A percentile compares a stretch with the other conserved stretches of the same genome.
Evolutionary conservation across 1,140 invertebrate genomes (phyloP).

Genomic region (Latrodectus geometricus): DNA sequence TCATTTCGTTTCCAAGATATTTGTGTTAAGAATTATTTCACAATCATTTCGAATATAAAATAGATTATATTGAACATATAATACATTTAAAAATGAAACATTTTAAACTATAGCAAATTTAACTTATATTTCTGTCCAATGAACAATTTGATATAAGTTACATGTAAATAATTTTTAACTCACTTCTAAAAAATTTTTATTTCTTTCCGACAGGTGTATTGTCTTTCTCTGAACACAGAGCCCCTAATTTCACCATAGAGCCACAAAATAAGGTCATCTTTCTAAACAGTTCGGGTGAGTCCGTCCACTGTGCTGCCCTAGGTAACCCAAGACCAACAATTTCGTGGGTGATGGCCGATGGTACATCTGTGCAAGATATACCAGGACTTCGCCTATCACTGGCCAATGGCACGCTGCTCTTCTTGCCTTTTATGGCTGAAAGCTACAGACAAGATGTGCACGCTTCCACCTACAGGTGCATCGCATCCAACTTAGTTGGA

Average conservation of each 20-base stretch:
- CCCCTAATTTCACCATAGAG: slow-evolving; percentile 63
- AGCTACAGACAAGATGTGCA: slow-evolving; percentile 76
- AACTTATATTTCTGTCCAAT: no score
- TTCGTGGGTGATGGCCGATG: slow-evolving; percentile 68
- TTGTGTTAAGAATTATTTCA: no score
- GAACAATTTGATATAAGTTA: no score
- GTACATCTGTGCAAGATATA: slow-evolving; percentile 65
- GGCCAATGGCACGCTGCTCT: slow-evolving; percentile 74
- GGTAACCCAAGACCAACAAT: slow-evolving; percentile 68
- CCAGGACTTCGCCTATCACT: slow-evolving; percentile 66
- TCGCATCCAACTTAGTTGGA: slow-evolving; percentile 68
- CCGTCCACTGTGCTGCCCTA: slow-evolving; percentile 68
- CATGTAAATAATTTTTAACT: no score
- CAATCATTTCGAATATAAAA: no score
- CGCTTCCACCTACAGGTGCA: slow-evolving; percentile 67
- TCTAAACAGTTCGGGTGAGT: slow-evolving; percentile 68
- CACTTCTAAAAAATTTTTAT: no score
- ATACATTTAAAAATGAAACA: no score
- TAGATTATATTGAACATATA: no score
- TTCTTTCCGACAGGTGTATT: not conserved
- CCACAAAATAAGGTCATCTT: slow-evolving; percentile 67
- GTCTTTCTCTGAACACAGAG: slow-evolving; percentile 49
- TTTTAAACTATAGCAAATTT: no score
- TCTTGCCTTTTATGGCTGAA: slow-evolving; percentile 91
- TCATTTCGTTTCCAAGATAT: no score